Evolutionary conservation across 2,113 vertebrate genomes (phyloP), one percentile per base, ranked within the genome.

Genomic region (Anoplopoma fimbria): DNA sequence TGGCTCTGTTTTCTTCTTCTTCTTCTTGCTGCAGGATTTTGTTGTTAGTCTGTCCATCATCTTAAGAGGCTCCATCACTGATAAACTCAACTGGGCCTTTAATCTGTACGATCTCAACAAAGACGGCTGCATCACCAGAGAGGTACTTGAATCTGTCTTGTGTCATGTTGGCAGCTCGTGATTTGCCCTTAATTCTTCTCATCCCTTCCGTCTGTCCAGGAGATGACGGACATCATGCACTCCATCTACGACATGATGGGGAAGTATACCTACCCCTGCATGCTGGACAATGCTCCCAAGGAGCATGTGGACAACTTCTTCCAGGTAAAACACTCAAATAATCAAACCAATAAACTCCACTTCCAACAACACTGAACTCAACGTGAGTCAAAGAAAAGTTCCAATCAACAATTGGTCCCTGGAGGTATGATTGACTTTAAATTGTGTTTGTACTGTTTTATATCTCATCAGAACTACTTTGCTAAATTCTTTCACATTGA

Each of bases 241-340:
- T 97, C 98, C 58, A 98, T 99, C 93, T 99, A 99, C 0, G 97
- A 98, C 87, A 97, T 99, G 97, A 99, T 99, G 98, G 98, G 98
- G 82, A 99, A 96, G 82, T 96, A 96, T 1, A 98, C 98, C 0
- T 96, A 96, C 80, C 98, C 98, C 0, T 93, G 94, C 76, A 96
- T 99, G 93, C 88, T 93, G 75, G 97, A 97, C 9, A 96, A 95
- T 21, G 96, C 96, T 0, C 96, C 97, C 2, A 94, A 92, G 67
- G 97, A 99, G n/a, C 98, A 99, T 0, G 97, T 99, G 71, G 97
- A 98, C 87, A 97, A 81, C 77, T 99, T 99, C 91, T 99, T 99
- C 90, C 97, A 97, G 96, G 98, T 99, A 81, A 95, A 78, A 65
- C 9, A 34, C 33, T 21, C 8, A 62, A 49, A 78, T 49, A 14